A percentile compares a stretch with the other conserved stretches of the same genome.
phyloP scores from a whole-genome alignment of 64 coral and sea anemone species.

The Pocillopora damicornis region DNA sequence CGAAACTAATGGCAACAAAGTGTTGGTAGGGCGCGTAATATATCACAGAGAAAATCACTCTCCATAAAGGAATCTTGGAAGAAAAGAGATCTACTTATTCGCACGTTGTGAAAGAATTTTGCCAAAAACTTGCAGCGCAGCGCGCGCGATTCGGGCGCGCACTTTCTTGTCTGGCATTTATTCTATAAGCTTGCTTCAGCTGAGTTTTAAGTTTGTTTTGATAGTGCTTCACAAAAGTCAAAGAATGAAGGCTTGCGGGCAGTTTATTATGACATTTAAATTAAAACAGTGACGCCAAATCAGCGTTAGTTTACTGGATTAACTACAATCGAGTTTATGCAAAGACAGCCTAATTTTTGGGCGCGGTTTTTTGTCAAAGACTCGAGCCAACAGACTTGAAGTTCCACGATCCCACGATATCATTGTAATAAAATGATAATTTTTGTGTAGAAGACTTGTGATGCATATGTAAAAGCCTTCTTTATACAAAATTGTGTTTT shows the following conservation, averaged over 20 bases:
- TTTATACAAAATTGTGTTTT: not conserved
- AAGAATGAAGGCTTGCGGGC: constrained; percentile 7
- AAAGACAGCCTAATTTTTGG: not conserved
- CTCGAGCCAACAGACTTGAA: not conserved
- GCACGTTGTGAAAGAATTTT: not conserved
- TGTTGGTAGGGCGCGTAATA: not conserved
- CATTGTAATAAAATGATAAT: not conserved
- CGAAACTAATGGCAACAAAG: constrained; percentile 21
- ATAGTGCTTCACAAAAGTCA: constrained; percentile 1
- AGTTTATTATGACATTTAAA: not conserved
- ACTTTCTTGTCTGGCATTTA: not conserved
- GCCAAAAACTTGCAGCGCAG: not conserved
- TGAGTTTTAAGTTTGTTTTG: constrained; percentile 48
- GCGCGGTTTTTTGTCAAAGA: not conserved
- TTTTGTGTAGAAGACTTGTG: not conserved
- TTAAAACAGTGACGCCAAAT: not conserved
- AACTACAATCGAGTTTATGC: constrained; percentile 4
- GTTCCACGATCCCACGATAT: not conserved
- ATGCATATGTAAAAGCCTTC: not conserved
- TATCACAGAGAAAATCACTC: not conserved
- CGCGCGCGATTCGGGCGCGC: not conserved
- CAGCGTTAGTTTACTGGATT: not conserved
- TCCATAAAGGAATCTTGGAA: not conserved
- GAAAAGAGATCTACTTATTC: not conserved
- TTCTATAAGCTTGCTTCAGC: constrained; percentile 14